phyloP scores from a whole-genome alignment of 2,113 vertebrate species.

The Leptosomus discolor region DNA sequence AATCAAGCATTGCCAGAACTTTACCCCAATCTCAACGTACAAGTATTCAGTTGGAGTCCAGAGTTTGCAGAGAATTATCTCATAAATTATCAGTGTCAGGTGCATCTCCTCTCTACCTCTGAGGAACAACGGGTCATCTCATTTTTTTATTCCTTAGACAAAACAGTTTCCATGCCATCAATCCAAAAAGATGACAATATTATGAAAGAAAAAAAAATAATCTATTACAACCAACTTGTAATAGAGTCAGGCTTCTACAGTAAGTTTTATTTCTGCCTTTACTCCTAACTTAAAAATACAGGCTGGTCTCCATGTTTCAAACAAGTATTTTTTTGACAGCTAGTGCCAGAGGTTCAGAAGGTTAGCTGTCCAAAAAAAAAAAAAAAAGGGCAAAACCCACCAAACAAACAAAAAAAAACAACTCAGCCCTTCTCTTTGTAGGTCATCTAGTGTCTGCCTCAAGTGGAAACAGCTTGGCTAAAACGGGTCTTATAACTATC shows the following conservation, averaged over 20 bases:
- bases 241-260: not conserved
- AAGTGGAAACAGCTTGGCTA: not conserved
- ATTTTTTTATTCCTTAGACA: not conserved
- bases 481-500: not conserved
- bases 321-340: not conserved
- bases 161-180: not conserved
- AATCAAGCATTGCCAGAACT: not conserved
- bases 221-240: not conserved
- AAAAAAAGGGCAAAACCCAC: not conserved
- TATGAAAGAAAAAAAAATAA: not conserved
- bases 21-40: not conserved
- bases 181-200: not conserved
- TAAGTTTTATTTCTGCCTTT: not conserved
- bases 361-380: not conserved
- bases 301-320: not conserved
- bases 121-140: not conserved
- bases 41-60: not conserved
- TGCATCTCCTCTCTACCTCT: not conserved
- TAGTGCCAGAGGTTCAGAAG: not conserved
- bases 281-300: not conserved
- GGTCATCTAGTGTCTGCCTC: not conserved
- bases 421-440: not conserved
- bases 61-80: not conserved
- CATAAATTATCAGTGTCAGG: not conserved
- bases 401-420: not conserved